These are phyloP conservation scores for Notolabrus celidotus DNA, from an alignment of 2,797 vertebrate genomes.

Conservation along the genomic window DNA sequence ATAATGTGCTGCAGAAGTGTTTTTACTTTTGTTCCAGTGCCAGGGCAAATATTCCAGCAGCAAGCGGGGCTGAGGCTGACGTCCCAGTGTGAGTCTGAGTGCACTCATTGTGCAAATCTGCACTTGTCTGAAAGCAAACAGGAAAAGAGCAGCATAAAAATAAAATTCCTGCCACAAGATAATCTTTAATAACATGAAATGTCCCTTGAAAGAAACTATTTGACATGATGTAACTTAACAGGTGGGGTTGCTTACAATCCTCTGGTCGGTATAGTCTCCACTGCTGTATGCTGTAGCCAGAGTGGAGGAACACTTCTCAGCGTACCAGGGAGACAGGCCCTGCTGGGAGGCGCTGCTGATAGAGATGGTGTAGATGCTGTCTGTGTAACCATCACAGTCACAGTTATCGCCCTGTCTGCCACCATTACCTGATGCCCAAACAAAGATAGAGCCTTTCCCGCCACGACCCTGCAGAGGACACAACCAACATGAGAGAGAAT, in stretches of 20 bases:
- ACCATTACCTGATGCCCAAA: slow-evolving; percentile 98
- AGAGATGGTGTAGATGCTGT: slow-evolving; percentile 98
- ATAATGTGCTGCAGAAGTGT: not conserved
- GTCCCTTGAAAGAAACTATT: not conserved
- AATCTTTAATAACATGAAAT: not conserved
- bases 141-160: not conserved
- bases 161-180: not conserved
- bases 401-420: slow-evolving; percentile 98
- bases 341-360: slow-evolving; percentile 99
- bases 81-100: slow-evolving; percentile 98
- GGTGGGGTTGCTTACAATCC: slow-evolving; percentile 86
- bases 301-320: slow-evolving; percentile 98
- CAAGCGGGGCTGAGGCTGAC: slow-evolving; percentile 95
- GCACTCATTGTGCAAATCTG: slow-evolving; percentile 95
- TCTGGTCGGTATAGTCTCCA: slow-evolving; percentile 97
- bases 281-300: slow-evolving; percentile 98
- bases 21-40: slow-evolving; percentile 95
- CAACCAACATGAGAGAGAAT: not conserved
- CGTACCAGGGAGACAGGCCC: slow-evolving; percentile 97
- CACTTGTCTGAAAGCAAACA: slow-evolving; percentile 88
- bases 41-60: slow-evolving; percentile 97
- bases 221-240: not conserved
- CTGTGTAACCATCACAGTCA: slow-evolving; percentile 98
- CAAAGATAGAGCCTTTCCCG: slow-evolving; percentile 97
- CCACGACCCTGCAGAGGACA: slow-evolving; percentile 88